phyloP scores from a whole-genome alignment of 2,888 invertebrate species.

The Icerya purchasi region DNA sequence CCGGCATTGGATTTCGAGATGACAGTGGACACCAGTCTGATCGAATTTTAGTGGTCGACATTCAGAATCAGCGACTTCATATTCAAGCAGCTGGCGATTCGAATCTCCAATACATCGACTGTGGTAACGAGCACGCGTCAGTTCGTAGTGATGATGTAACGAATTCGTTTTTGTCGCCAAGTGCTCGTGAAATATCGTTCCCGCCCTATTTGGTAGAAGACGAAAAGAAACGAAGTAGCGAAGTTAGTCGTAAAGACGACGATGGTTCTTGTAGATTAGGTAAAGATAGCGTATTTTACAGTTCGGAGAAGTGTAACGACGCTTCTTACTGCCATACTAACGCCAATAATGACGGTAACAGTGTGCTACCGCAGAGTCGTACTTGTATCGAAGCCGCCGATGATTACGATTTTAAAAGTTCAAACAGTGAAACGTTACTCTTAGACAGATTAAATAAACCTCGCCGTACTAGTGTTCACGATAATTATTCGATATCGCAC shows the following conservation, averaged over 20 bases:
- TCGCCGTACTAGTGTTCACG: background rate
- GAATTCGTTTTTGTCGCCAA: background rate
- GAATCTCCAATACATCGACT: conserved; percentile 11
- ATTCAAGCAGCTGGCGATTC: conserved; percentile 18
- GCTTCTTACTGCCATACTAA: background rate
- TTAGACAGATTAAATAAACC: background rate
- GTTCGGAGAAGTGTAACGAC: background rate
- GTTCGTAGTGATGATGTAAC: background rate
- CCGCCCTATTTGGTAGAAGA: no score
- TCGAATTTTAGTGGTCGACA: conserved; percentile 54
- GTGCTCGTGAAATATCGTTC: background rate
- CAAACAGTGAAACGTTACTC: background rate
- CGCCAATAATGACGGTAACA: background rate
- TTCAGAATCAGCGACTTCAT: conserved; percentile 26
- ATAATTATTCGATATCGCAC: conserved; percentile 19
- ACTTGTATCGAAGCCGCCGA: background rate
- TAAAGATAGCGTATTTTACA: no score
- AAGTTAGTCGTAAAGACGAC: no score
- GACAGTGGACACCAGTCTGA: conserved; percentile 67
- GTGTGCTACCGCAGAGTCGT: background rate
- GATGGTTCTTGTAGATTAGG: no score
- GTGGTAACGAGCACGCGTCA: conserved; percentile 1
- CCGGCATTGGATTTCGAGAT: conserved; percentile 82
- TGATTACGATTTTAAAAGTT: background rate
- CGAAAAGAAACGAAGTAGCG: no score